These are phyloP conservation scores for Lordiphosa andalusiaca DNA, from an alignment of 2,888 invertebrate genomes.

Conservation along the genomic window DNA sequence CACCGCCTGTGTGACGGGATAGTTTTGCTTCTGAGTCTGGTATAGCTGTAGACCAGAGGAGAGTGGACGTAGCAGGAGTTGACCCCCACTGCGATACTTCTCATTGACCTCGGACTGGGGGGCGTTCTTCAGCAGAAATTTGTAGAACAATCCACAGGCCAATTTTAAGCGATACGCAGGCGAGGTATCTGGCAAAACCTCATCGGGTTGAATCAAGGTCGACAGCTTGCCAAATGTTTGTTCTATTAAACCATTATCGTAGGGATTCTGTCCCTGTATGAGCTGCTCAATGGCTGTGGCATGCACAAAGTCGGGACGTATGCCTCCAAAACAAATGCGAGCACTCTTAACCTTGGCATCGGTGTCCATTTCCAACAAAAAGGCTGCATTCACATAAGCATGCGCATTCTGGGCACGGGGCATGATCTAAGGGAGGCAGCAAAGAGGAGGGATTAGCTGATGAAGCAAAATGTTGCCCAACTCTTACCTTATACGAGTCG, in stretches of 20 bases:
- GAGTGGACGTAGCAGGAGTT: slow-evolving; percentile 83
- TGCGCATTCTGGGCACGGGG: slow-evolving; percentile 89
- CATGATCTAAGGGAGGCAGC: slow-evolving; percentile 82
- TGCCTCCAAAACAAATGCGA: slow-evolving; percentile 85
- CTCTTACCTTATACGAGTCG: slow-evolving; percentile 85
- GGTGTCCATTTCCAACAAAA: slow-evolving; percentile 83
- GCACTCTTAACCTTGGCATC: slow-evolving; percentile 79
- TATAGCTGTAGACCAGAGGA: slow-evolving; percentile 87
- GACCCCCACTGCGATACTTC: slow-evolving; percentile 71
- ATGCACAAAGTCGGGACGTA: slow-evolving; percentile 82
- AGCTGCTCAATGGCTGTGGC: slow-evolving; percentile 83
- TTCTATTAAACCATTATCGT: slow-evolving; percentile 72
- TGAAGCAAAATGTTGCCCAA: no score
- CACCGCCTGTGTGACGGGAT: slow-evolving; percentile 89
- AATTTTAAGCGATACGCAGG: slow-evolving; percentile 86
- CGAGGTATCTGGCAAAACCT: slow-evolving; percentile 85
- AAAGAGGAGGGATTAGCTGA: fast-evolving
- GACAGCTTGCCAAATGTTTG: slow-evolving; percentile 82
- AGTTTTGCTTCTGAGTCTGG: slow-evolving; percentile 85
- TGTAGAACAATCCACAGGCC: slow-evolving; percentile 89
- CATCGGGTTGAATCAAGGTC: slow-evolving; percentile 84
- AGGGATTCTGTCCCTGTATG: slow-evolving; percentile 81
- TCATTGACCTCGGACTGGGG: slow-evolving; percentile 79
- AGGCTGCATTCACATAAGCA: slow-evolving; percentile 89
- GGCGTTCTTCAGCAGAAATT: slow-evolving; percentile 84